A percentile compares a stretch with the other conserved stretches of the same genome.
Evolutionary conservation across 2,113 vertebrate genomes (phyloP).

Genomic region (Lota lota): DNA sequence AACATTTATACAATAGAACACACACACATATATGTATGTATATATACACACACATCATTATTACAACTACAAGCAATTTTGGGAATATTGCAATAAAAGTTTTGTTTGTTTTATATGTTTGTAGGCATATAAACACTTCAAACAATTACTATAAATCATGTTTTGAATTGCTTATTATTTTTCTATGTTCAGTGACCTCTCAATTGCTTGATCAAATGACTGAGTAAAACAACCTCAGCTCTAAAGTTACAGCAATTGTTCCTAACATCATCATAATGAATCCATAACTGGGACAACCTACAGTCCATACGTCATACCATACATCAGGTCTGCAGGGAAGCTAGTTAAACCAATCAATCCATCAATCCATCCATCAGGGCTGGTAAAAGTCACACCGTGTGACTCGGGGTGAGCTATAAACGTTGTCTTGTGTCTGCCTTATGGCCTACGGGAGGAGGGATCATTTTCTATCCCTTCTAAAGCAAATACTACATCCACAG

Average conservation of each 20-base stretch:
- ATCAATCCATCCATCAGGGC: constrained; percentile 35
- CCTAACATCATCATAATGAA: constrained; percentile 3
- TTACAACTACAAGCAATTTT: too few species aligned
- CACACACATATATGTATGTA: too few species aligned
- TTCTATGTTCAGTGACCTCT: too few species aligned
- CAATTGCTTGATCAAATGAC: too few species aligned
- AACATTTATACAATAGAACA: too few species aligned
- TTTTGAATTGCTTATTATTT: too few species aligned
- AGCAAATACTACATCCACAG: constrained; percentile 67
- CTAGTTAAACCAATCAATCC: constrained; percentile 49
- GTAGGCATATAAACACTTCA: too few species aligned
- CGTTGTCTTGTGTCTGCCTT: constrained; percentile 54
- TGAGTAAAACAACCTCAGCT: too few species aligned
- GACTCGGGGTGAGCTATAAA: constrained; percentile 50
- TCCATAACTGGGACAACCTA: neutral
- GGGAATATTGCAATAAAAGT: too few species aligned
- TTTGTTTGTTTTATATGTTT: too few species aligned
- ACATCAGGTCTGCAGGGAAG: neutral
- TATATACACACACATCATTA: too few species aligned
- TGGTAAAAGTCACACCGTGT: constrained; percentile 38
- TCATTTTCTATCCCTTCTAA: constrained; percentile 63
- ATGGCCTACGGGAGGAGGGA: constrained; percentile 12
- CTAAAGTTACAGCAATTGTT: constrained; percentile 3
- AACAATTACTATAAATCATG: too few species aligned
- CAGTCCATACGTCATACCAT: constrained; percentile 20